Conservation (phyloP, 2,113 vertebrate genomes). For the Dasyprocta punctata region DNA sequence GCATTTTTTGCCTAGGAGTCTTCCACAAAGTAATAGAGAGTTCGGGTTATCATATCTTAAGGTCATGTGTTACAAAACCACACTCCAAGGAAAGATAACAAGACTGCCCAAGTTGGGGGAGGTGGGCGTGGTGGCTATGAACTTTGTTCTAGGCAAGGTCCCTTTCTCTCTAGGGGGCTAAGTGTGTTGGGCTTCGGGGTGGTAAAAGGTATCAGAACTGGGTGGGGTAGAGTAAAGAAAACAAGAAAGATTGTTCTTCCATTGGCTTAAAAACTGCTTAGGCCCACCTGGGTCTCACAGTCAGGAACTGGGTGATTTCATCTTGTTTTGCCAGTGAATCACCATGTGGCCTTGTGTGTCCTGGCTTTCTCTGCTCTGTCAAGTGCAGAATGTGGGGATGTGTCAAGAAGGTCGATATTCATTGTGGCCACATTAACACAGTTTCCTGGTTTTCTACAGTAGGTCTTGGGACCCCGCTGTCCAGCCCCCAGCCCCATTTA, state of each 20-base stretch:
- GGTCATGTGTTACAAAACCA: conserved; percentile 64
- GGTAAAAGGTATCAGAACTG: background rate
- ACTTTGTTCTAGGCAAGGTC: conserved; percentile 54
- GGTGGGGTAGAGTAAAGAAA: background rate
- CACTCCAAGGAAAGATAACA: conserved; percentile 61
- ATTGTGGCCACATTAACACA: background rate
- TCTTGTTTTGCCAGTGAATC: conserved; percentile 41
- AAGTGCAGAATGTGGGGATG: background rate
- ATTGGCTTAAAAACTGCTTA: background rate
- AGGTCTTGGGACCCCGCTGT: background rate
- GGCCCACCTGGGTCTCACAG: background rate
- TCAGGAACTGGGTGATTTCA: conserved; percentile 27
- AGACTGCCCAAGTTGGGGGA: background rate
- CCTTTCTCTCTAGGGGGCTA: background rate
- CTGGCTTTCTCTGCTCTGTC: conserved; percentile 15
- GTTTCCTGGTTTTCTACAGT: background rate
- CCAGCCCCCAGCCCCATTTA: no score
- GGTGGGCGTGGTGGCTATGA: background rate
- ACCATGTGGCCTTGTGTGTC: background rate
- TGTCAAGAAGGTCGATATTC: background rate
- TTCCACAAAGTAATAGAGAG: background rate
- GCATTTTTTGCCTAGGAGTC: conserved; percentile 29
- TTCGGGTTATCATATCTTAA: conserved; percentile 60
- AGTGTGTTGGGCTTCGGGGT: background rate
- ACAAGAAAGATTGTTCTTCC: background rate